Evolutionary conservation across 2,113 vertebrate species (phyloP).

Genomic region (Pardalotus punctatus): DNA sequence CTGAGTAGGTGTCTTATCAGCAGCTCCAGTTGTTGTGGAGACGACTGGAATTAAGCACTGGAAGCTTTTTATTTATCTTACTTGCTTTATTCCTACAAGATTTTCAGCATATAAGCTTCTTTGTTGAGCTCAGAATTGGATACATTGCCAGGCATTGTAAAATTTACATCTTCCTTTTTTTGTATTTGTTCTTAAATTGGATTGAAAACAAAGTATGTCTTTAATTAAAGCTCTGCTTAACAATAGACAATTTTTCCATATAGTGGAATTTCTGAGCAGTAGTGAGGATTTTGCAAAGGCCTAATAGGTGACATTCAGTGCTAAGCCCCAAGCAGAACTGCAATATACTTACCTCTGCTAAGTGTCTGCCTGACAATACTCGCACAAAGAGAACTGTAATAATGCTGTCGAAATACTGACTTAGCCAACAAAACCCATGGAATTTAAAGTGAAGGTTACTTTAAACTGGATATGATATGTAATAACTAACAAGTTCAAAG

Average conservation of each 20-base stretch:
- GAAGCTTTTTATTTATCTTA: conserved; percentile 80
- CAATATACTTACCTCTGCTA: conserved; percentile 25
- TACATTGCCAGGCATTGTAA: conserved; percentile 72
- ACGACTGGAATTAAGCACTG: conserved; percentile 77
- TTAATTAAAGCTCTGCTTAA: conserved; percentile 70
- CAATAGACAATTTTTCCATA: conserved; percentile 32
- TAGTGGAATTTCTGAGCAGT: conserved; percentile 48
- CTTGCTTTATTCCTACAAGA: conserved; percentile 75
- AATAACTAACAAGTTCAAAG: background rate
- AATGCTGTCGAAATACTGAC: conserved; percentile 33
- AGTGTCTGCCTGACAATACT: conserved; percentile 39
- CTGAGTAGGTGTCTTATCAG: conserved; percentile 79
- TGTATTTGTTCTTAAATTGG: conserved; percentile 75
- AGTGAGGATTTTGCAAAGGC: conserved; percentile 38
- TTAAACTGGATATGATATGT: background rate
- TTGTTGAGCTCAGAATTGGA: conserved; percentile 73
- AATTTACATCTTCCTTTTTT: conserved; percentile 71
- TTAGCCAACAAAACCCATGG: conserved; percentile 7
- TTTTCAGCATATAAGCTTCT: conserved; percentile 77
- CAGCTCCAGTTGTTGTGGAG: conserved; percentile 76
- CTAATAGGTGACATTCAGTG: conserved; percentile 25
- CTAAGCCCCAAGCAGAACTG: conserved; percentile 23
- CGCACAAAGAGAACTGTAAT: conserved; percentile 39
- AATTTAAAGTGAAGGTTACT: conserved; percentile 34
- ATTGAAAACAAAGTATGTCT: conserved; percentile 75